These are phyloP conservation scores for Rousettus madagascariensis DNA, from an alignment of 2,797 vertebrate genomes.

Conservation along the genomic window DNA sequence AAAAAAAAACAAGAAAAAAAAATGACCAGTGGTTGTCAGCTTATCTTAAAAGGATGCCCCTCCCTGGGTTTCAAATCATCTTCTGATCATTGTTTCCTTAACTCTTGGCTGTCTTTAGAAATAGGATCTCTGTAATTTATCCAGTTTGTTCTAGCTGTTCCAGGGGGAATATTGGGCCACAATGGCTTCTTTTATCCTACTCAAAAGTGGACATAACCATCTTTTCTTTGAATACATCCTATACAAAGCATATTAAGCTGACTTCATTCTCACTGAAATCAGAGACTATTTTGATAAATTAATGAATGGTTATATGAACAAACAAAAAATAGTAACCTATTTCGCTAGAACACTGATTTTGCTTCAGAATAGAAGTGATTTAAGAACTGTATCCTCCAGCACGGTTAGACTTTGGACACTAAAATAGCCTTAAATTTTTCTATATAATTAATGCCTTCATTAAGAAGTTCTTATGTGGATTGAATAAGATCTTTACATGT, in stretches of 20 bases:
- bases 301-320: background rate
- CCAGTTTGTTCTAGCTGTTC: background rate
- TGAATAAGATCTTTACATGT: background rate
- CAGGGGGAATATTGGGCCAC: background rate
- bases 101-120: background rate
- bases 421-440: background rate
- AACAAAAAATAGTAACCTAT: background rate
- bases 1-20: background rate
- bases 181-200: background rate
- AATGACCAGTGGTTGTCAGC: background rate
- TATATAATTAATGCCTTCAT: background rate
- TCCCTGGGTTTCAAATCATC: background rate
- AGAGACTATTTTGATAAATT: background rate
- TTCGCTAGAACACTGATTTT: background rate
- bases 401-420: background rate
- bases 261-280: background rate
- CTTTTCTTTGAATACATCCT: background rate
- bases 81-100: background rate
- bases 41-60: background rate
- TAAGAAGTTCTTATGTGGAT: background rate
- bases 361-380: background rate
- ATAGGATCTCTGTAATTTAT: background rate
- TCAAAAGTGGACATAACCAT: background rate
- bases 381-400: background rate
- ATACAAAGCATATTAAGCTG: background rate